Base-by-base conservation (phyloP, 2,113 vertebrate genomes). In the Apteryx owenii region DNA sequence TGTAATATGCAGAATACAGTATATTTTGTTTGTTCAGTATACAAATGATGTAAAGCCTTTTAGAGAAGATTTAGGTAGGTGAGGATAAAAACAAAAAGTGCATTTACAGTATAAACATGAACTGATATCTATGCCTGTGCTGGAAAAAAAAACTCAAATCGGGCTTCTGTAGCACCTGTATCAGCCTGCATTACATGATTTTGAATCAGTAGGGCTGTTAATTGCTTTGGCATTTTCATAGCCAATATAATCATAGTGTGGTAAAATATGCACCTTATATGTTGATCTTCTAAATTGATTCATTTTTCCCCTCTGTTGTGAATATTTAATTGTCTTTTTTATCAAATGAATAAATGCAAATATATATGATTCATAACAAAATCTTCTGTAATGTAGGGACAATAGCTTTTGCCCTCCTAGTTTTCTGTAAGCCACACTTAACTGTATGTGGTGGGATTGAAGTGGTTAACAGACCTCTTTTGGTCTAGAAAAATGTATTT, bases 251-350 rank as follows among this genome's bases (percentile, higher is more conserved):
- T 69, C 48, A 38, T 4, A 51, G 36, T 36, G 26, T 90, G 42
- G 38, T 73, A 70, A 82, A 95, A 94, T 5, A 42, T 9, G 50
- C 4, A 42, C 28, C 21, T 66, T 61, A 23, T 48, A 10, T 16
- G 48, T 5, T 29, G 33, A 66, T 44, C 48, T 51, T 64, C 33
- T 62, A 20, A 81, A 77, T 61, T 68, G 51, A 42, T 78, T 11
- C 40, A 75, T 20, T 4, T 3, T 2, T 0, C 8, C 9, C 7
- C 44, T 64, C 68, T 69, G 38, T 1, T 0, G 23, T 84, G 77
- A 87, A 84, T 87, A 79, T 50, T 77, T 61, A 48, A 20, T 28
- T 71, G 7, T 58, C 26, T 60, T 82, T 88, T 61, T 29, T 60
- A 26, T 69, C 38, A 50, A 85, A 31, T 40, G 12, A 73, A 14